These are phyloP conservation scores for Drosophila ananassae DNA, from an alignment of 1,140 invertebrate species.

Conservation along the genomic window DNA sequence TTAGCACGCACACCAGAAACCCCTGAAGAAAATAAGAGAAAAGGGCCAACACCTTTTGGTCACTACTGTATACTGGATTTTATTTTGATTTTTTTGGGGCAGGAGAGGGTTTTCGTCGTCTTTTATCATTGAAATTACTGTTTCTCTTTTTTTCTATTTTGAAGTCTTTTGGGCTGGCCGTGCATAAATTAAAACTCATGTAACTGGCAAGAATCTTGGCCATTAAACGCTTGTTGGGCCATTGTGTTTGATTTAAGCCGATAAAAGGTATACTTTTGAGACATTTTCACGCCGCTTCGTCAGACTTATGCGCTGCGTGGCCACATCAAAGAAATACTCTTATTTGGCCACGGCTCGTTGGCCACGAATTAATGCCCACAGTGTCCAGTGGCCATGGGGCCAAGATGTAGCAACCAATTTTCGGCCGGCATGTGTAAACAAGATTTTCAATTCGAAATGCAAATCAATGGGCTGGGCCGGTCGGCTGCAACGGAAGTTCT, in stretches of 20 bases:
- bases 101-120: conserved; percentile 17
- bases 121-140: conserved; percentile 66
- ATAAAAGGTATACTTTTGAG: conserved; percentile 72
- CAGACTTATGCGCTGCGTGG: conserved; percentile 69
- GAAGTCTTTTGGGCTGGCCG: conserved; percentile 9
- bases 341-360: conserved; percentile 68
- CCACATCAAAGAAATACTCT: conserved; percentile 63
- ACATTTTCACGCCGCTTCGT: conserved; percentile 72
- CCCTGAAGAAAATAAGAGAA: neutral
- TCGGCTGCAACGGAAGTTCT: conserved; percentile 49
- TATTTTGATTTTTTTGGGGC: conserved; percentile 18
- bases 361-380: conserved; percentile 49
- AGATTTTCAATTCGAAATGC: conserved; percentile 60
- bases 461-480: conserved; percentile 39
- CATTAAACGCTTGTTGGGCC: conserved; percentile 71
- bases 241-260: conserved; percentile 80
- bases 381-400: conserved; percentile 9
- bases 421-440: conserved; percentile 38
- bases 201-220: conserved; percentile 48
- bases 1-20: conserved; percentile 39
- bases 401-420: conserved; percentile 33
- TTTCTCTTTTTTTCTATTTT: conserved; percentile 15
- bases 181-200: conserved; percentile 81
- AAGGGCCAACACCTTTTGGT: conserved; percentile 43
- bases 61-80: conserved; percentile 51